phyloP scores from a whole-genome alignment of 2,888 invertebrate genomes.

The Microctonus hyperodae region DNA sequence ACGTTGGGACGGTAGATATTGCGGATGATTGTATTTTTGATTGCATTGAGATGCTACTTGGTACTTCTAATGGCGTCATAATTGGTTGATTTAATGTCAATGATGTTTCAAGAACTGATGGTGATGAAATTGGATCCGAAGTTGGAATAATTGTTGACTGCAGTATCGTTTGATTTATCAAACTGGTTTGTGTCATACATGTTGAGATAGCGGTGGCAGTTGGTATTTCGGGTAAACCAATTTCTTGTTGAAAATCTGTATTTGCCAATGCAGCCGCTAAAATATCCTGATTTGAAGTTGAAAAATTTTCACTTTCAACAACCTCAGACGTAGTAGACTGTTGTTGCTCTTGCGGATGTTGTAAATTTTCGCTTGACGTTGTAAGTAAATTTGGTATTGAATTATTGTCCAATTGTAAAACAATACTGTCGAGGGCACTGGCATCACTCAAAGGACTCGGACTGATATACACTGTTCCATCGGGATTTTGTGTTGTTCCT shows the following conservation, averaged over 20 bases:
- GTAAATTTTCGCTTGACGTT: conserved; percentile 56
- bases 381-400: conserved; percentile 45
- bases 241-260: conserved; percentile 73
- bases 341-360: not conserved
- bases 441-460: conserved; percentile 64
- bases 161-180: conserved; percentile 68
- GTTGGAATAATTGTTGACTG: conserved; percentile 66
- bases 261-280: conserved; percentile 79
- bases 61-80: conserved; percentile 82
- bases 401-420: conserved; percentile 66
- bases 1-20: conserved; percentile 70
- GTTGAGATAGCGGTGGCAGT: conserved; percentile 63
- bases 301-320: conserved; percentile 43
- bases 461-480: conserved; percentile 61
- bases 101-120: conserved; percentile 78
- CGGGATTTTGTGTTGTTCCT: conserved; percentile 54
- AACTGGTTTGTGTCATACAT: conserved; percentile 66
- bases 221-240: conserved; percentile 54
- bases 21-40: conserved; percentile 57
- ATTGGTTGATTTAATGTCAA: conserved; percentile 79
- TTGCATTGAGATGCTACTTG: conserved; percentile 65
- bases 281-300: conserved; percentile 71
- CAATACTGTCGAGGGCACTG: conserved; percentile 65
- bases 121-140: conserved; percentile 66
- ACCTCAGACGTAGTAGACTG: not conserved